phyloP scores from a whole-genome alignment of 2,113 vertebrate genomes.

The Odobenus rosmarus region DNA sequence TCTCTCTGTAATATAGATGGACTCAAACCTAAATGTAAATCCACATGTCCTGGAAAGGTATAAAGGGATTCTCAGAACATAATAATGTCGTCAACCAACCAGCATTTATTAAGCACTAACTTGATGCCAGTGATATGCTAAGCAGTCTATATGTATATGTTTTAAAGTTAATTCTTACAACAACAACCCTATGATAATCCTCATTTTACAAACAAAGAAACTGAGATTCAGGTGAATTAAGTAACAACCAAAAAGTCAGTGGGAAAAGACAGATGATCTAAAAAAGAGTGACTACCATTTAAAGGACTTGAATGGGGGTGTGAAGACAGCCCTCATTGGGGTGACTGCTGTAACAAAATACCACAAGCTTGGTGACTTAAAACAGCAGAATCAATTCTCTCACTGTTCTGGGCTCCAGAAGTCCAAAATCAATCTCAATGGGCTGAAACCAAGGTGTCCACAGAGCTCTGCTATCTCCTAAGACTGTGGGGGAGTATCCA shows the following conservation, averaged over 20 bases:
- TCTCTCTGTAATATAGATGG: constrained; percentile 54
- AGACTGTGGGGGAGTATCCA: neutral
- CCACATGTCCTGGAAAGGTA: constrained; percentile 46
- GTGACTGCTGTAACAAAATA: neutral
- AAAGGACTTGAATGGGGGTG: neutral
- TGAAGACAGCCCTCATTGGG: neutral
- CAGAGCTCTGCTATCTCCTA: neutral
- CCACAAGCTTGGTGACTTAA: neutral
- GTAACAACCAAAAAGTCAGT: neutral
- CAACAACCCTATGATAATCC: neutral
- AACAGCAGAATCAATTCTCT: neutral
- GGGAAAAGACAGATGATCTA: neutral
- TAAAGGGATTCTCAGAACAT: constrained; percentile 48
- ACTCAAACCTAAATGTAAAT: constrained; percentile 69
- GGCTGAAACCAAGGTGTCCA: neutral
- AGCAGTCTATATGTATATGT: neutral
- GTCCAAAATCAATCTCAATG: neutral
- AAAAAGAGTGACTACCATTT: neutral
- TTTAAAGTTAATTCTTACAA: constrained; percentile 39
- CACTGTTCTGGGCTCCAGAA: neutral
- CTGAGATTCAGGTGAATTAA: neutral
- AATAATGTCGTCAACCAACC: constrained; percentile 34
- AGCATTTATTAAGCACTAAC: constrained; percentile 44
- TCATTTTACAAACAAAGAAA: neutral
- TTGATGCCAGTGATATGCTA: neutral